Conservation (phyloP, 2,797 vertebrate genomes). For the Rhynchotus rufescens region DNA sequence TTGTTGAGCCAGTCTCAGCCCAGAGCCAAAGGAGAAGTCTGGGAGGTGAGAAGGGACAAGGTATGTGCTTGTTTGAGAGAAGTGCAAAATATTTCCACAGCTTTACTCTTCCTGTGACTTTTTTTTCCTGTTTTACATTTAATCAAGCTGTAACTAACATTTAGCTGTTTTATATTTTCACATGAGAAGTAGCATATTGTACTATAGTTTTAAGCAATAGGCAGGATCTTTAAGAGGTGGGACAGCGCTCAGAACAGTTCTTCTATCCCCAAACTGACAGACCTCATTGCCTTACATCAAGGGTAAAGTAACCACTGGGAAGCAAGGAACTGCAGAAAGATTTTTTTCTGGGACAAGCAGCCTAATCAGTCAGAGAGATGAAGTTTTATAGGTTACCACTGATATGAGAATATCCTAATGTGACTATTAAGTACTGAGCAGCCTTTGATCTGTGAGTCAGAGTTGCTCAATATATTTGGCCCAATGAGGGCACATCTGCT, state of each 20-base stretch:
- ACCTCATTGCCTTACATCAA: neutral
- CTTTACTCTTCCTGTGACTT: neutral
- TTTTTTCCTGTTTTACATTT: neutral
- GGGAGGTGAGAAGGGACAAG: neutral
- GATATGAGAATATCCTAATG: neutral
- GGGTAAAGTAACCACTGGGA: neutral
- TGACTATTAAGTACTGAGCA: neutral
- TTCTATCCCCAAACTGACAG: neutral
- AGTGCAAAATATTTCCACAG: neutral
- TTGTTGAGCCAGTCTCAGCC: neutral
- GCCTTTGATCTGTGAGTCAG: constrained; percentile 54
- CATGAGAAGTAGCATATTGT: neutral
- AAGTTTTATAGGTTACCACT: constrained; percentile 60
- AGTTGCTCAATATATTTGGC: neutral
- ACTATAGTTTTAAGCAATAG: neutral
- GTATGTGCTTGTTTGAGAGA: neutral
- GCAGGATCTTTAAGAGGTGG: neutral
- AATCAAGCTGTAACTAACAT: neutral
- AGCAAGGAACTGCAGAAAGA: neutral
- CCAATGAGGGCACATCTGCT: neutral
- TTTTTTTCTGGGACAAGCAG: constrained; percentile 29
- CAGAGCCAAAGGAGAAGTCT: neutral
- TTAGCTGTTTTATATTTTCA: neutral
- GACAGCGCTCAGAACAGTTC: neutral
- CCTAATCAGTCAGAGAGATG: neutral